Evolutionary conservation across 2,113 vertebrate genomes (phyloP), one percentile per base, ranked within the genome.

Genomic region (Peromyscus californicus): DNA sequence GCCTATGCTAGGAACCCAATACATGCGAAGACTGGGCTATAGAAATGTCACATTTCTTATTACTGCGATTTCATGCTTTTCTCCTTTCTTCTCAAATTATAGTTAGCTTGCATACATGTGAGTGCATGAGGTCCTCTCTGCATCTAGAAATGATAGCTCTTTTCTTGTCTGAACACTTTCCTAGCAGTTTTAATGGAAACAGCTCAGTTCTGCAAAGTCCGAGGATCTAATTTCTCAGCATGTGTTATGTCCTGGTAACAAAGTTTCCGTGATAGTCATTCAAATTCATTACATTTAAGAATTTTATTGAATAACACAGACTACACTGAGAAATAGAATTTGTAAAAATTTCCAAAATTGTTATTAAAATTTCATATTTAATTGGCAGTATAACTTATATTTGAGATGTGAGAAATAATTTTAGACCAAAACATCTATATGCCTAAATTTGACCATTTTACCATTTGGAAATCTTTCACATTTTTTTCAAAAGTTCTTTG

Each of bases 51-150:
- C 19, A 51, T 63, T 70, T 86, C n/a, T 94, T 96, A 57, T 88
- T 93, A 85, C 1, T 83, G 57, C 10, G 87, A 1, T 57, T 96
- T 65, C 88, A 7, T 91, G 26, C 1, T 98, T 79, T 78, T 95
- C 79, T 78, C 16, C 65, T 74, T 87, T 9, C 9, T 97, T 91
- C 95, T 36, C 36, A 96, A 96, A 97, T 92, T 94, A 92, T 54
- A 85, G 12, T 89, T 65, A 94, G 10, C 5, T 67, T 82, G 1
- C 83, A 91, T 63, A 61, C 21, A 72, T 39, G 36, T 45, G 86
- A 94, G 61, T 5, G 36, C 31, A 0, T 87, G 79, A 75, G 89
- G 57, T 93, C 89, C 3, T 82, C 36, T 80, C 31, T 61, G 2
- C 59, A 75, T 15, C 36, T 89, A 92, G 70, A 80, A 70, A 67